phyloP scores from a whole-genome alignment of 2,888 invertebrate genomes.

The Melanostoma mellinum region DNA sequence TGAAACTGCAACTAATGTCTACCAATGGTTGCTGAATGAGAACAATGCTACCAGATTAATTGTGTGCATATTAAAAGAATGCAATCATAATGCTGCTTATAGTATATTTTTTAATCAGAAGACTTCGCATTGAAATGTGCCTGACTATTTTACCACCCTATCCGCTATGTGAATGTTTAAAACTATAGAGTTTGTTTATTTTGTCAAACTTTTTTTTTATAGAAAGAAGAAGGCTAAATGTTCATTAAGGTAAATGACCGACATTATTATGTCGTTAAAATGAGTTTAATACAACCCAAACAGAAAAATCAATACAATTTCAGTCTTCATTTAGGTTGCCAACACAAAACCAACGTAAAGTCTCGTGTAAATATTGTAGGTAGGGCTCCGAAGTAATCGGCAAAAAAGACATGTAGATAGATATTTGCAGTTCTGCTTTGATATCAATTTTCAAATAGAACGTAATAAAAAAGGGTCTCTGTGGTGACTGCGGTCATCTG shows the following conservation, averaged over 20 bases:
- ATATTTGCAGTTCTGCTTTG: slow-evolving; percentile 10
- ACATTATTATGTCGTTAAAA: slow-evolving; percentile 37
- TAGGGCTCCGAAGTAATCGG: neutral
- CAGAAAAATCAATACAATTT: slow-evolving; percentile 20
- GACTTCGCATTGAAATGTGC: slow-evolving; percentile 41
- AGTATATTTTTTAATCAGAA: slow-evolving; percentile 22
- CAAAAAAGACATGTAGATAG: neutral
- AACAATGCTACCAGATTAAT: slow-evolving; percentile 57
- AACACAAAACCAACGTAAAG: slow-evolving; percentile 9
- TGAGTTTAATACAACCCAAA: slow-evolving; percentile 24
- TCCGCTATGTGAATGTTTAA: slow-evolving; percentile 2
- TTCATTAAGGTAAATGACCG: slow-evolving; percentile 55
- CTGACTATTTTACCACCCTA: neutral
- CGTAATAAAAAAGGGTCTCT: slow-evolving; percentile 21
- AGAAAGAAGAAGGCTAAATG: slow-evolving; percentile 24
- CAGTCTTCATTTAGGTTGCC: neutral
- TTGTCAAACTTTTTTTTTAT: slow-evolving; percentile 5
- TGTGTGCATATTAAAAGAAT: slow-evolving; percentile 42
- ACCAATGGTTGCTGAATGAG: slow-evolving; percentile 16
- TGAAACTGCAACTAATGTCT: slow-evolving; percentile 41
- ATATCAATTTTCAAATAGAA: neutral
- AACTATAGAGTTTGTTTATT: slow-evolving; percentile 30
- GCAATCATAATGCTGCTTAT: slow-evolving; percentile 26
- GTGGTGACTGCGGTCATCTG: slow-evolving; percentile 45
- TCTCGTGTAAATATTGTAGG: neutral